phyloP scores from a whole-genome alignment of 2,797 vertebrate genomes.

The Myotis vivesi region DNA sequence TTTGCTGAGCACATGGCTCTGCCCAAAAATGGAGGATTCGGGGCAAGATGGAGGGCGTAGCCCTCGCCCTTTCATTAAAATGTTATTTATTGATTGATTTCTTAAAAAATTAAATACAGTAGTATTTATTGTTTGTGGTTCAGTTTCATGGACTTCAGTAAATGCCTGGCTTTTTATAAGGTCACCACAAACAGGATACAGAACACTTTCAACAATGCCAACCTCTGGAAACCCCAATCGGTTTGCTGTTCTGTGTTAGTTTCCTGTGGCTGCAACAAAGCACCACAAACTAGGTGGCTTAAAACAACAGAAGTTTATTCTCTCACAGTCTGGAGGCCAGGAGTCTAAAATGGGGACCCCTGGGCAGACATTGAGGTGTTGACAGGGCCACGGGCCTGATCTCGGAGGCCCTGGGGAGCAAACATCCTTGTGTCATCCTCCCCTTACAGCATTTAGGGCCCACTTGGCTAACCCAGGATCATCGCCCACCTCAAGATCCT shows the following conservation, averaged over 20 bases:
- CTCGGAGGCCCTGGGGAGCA: background rate
- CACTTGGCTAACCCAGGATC: background rate
- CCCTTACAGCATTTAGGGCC: background rate
- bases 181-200: background rate
- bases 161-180: background rate
- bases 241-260: background rate
- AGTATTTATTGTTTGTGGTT: background rate
- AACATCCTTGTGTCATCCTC: background rate
- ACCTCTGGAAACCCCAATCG: background rate
- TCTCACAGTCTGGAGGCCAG: background rate
- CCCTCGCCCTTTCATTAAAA: background rate
- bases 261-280: background rate
- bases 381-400: background rate
- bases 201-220: background rate
- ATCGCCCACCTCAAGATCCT: background rate
- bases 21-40: too few species aligned
- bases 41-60: too few species aligned
- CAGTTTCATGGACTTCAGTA: background rate
- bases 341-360: background rate
- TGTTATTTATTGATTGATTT: background rate
- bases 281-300: background rate
- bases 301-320: background rate
- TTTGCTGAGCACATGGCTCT: too few species aligned
- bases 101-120: background rate
- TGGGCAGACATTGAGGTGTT: background rate